A percentile compares a stretch with the other conserved stretches of the same genome.
Conservation (phyloP, 2,113 vertebrate genomes). For the Sphaerodactylus townsendi region DNA sequence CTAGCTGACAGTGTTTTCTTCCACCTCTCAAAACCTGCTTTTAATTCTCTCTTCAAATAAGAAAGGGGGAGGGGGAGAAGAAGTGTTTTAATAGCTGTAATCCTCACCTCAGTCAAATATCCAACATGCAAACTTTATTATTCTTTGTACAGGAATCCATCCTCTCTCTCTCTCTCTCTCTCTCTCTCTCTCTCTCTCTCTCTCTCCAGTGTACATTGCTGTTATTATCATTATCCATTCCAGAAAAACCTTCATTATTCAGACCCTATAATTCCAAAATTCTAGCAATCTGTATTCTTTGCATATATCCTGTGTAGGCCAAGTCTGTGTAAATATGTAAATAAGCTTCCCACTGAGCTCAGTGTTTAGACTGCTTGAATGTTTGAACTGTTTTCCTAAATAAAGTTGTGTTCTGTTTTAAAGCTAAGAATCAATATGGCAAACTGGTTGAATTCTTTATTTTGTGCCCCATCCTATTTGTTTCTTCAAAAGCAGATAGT, state of each 20-base stretch:
- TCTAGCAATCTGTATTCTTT: not conserved
- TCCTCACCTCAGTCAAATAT: slow-evolving; percentile 88
- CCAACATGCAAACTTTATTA: slow-evolving; percentile 83
- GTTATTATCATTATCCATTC: slow-evolving; percentile 53
- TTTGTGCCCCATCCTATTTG: slow-evolving; percentile 41
- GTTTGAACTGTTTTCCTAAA: not conserved
- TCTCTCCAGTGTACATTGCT: slow-evolving; percentile 50
- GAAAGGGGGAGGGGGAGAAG: slow-evolving; percentile 76
- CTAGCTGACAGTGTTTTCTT: slow-evolving; percentile 94
- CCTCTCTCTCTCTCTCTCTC: slow-evolving; percentile 54
- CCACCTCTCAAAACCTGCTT: slow-evolving; percentile 87
- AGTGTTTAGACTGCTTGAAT: not conserved
- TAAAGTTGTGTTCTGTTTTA: slow-evolving; percentile 1
- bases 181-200: slow-evolving; percentile 58
- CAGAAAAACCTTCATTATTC: not conserved
- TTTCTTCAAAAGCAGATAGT: slow-evolving; percentile 17
- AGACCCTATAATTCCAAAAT: not conserved
- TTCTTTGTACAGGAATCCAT: slow-evolving; percentile 69
- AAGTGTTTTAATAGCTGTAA: slow-evolving; percentile 88
- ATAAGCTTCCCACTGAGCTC: not conserved
- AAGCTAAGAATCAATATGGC: slow-evolving; percentile 44
- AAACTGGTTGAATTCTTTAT: slow-evolving; percentile 49
- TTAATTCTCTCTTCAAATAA: slow-evolving; percentile 86
- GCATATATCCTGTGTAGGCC: not conserved
- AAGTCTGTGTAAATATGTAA: not conserved